phyloP scores from a whole-genome alignment of 2,113 vertebrate species.

The Scomber japonicus region DNA sequence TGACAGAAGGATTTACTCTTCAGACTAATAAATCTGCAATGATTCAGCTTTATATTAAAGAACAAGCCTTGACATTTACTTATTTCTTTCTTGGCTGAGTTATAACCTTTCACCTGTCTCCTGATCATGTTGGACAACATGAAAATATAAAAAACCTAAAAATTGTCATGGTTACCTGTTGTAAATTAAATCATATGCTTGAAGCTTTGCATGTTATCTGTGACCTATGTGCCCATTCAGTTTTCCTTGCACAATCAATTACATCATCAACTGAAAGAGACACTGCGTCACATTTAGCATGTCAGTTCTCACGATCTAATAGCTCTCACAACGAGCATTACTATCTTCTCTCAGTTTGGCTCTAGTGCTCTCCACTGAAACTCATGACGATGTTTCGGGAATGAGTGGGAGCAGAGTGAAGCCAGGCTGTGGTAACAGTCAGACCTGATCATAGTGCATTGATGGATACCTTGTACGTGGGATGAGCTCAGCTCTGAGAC shows the following conservation, averaged over 20 bases:
- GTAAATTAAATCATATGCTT: conserved; percentile 19
- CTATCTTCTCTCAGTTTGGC: conserved; percentile 17
- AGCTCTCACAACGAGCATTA: conserved; percentile 9
- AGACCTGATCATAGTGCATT: conserved; percentile 38
- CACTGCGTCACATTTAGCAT: conserved; percentile 13
- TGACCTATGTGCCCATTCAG: neutral
- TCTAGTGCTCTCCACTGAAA: conserved; percentile 57
- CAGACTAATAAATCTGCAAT: conserved; percentile 40
- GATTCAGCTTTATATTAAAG: neutral
- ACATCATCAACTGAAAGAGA: conserved; percentile 13
- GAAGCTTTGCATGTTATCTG: conserved; percentile 18
- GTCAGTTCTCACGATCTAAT: conserved; percentile 58
- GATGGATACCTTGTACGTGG: conserved; percentile 60
- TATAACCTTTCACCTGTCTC: conserved; percentile 25
- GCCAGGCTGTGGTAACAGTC: conserved; percentile 54
- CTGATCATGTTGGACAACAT: conserved; percentile 17
- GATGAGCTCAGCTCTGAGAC: conserved; percentile 38
- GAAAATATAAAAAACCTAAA: conserved; percentile 3
- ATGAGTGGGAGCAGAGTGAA: conserved; percentile 36
- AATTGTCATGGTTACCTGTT: conserved; percentile 7
- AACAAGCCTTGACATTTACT: conserved; percentile 30
- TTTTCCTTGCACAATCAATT: conserved; percentile 30
- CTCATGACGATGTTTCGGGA: conserved; percentile 52
- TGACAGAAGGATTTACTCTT: conserved; percentile 53
- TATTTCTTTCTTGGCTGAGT: neutral